Percentiles rank a stretch among this genome's conserved stretches.
Conservation (phyloP, 2,888 invertebrate genomes). For the Operophtera brumata region DNA sequence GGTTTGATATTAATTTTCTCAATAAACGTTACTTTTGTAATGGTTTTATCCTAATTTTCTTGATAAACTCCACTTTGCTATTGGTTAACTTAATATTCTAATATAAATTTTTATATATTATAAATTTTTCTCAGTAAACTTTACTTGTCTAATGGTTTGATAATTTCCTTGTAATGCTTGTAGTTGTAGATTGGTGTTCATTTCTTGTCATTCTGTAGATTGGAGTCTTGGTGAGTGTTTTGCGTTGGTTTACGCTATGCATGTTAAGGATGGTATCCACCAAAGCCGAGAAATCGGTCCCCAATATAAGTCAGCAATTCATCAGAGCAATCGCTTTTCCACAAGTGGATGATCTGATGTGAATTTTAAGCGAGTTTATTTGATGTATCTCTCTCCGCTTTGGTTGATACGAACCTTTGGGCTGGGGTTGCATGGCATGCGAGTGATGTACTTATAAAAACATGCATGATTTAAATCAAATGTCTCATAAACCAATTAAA, state of each 20-base stretch:
- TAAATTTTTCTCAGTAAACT: constrained; percentile 22
- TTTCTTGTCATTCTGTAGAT: constrained; percentile 29
- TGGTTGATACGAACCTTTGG: background rate
- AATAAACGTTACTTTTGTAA: too few relatives aligned
- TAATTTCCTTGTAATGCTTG: constrained; percentile 22
- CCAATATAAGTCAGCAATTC: background rate
- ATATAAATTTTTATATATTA: constrained; percentile 3
- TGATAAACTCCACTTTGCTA: too few relatives aligned
- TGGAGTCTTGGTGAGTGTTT: constrained; percentile 53
- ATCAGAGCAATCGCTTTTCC: too few relatives aligned
- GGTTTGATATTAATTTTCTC: too few relatives aligned
- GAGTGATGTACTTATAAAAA: background rate
- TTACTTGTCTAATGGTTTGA: constrained; percentile 7
- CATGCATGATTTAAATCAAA: background rate
- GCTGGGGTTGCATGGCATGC: constrained; percentile 2
- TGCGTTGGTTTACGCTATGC: constrained; percentile 34
- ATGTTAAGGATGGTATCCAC: constrained; percentile 6
- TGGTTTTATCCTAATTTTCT: too few relatives aligned
- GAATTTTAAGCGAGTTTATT: background rate
- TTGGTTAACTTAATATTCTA: too few relatives aligned
- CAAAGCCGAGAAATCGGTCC: background rate
- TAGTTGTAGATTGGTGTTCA: constrained; percentile 21
- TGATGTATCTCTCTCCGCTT: background rate
- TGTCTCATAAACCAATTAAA: too few relatives aligned
- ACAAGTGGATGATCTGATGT: background rate